Evolutionary conservation across 1,140 invertebrate species (phyloP), one percentile per base, ranked within the genome.

Genomic region (Plodia interpunctella): DNA sequence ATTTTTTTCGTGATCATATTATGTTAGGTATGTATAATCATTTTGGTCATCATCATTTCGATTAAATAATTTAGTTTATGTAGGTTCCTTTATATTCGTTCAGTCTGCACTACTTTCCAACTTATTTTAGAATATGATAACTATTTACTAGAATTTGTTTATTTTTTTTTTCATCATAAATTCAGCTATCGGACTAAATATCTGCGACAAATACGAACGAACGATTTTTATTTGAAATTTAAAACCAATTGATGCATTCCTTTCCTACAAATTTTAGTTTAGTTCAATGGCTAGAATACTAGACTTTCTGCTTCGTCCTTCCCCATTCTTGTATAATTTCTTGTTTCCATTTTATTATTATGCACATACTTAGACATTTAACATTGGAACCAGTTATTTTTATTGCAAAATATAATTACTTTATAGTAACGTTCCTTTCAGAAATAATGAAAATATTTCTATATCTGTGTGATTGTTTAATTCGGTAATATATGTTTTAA

Each of bases 181-280:
- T 44, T 44, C 38, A 44, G 38, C 38, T 44, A 17, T 44, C 38
- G 38, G 15, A 44, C 38, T 51, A 51, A 20, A 53, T 53, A 20
- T 53, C 19, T 64, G 55, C 28, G 64, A 60, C 62, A 66, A 72
- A 62, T 63, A 66, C 70, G 66, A 72, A 63, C 70, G 66, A 68
- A 72, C 63, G 66, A 72, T 10, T 25, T 44, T 55, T 52, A 10
- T 56, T 25, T 25, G n/a, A 53, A 53, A 49, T 15, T 49, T n/a
- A n/a, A 32, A 5, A 32, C 30, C 30, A 9, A 6, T 32, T 25
- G 30, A 63, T 59, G 58, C 62, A 64, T 64, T 64, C 62, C 62
- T 64, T 64, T 64, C 62, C 62, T 64, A n/a, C 17, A 5, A 51
- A 20, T 10, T 17, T 50, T 25, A 53, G 5, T 19, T 53, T 21